Conservation (phyloP, 2,888 invertebrate species). For the Biston betularia region DNA sequence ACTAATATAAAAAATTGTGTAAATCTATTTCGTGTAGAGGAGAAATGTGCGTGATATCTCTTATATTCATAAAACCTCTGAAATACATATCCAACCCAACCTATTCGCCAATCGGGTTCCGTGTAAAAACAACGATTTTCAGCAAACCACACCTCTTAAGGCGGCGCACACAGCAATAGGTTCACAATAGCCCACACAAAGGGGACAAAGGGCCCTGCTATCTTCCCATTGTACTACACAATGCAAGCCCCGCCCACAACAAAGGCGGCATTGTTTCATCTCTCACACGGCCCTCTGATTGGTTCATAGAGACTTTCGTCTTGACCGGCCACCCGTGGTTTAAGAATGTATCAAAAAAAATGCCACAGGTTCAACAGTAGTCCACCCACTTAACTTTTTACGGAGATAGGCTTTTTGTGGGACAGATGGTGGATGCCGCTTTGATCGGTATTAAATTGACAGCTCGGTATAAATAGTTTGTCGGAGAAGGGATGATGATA, state of each 20-base stretch:
- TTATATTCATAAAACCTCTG: slow-evolving; percentile 7
- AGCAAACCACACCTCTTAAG: slow-evolving; percentile 58
- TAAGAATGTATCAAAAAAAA: slow-evolving; percentile 45
- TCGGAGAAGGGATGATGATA: not conserved
- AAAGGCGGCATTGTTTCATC: slow-evolving; percentile 82
- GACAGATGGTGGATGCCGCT: slow-evolving; percentile 62
- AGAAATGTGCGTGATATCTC: no score
- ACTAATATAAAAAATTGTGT: no score
- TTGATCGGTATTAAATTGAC: slow-evolving; percentile 75
- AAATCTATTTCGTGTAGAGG: no score
- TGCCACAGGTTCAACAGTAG: slow-evolving; percentile 25
- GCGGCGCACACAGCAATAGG: slow-evolving; percentile 53
- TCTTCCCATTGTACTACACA: slow-evolving; percentile 83
- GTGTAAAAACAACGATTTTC: slow-evolving; percentile 60
- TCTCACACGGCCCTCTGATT: slow-evolving; percentile 61
- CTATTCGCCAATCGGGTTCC: slow-evolving; percentile 49
- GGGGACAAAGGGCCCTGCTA: slow-evolving; percentile 74
- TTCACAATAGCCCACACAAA: slow-evolving; percentile 65
- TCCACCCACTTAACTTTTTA: slow-evolving; percentile 45
- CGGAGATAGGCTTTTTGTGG: slow-evolving; percentile 18
- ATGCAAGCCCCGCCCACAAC: slow-evolving; percentile 73
- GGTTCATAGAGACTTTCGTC: slow-evolving; percentile 53
- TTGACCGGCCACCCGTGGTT: slow-evolving; percentile 64
- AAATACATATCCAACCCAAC: slow-evolving; percentile 27
- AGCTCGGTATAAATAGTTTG: slow-evolving; percentile 47